These are phyloP conservation scores for Pseudochromis fuscus DNA, from an alignment of 2,797 vertebrate genomes.

Conservation along the genomic window DNA sequence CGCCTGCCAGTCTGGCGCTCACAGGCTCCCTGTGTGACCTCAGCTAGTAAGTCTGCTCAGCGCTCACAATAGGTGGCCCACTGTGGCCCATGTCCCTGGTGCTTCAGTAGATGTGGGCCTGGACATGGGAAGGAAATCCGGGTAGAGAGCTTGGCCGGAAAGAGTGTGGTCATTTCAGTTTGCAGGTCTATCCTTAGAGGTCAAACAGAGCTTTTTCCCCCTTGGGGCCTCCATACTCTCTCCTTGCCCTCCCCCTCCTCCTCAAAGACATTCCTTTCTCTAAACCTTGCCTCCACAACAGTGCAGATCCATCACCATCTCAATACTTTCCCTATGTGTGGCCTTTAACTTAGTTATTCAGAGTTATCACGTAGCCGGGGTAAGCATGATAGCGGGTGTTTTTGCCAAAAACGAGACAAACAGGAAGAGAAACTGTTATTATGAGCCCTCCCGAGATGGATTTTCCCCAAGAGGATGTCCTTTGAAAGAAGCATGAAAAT, in stretches of 20 bases:
- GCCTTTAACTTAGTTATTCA: constrained; percentile 50
- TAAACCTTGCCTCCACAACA: constrained; percentile 58
- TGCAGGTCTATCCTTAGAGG: constrained; percentile 78
- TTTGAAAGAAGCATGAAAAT: constrained; percentile 60
- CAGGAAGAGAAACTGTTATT: constrained; percentile 43
- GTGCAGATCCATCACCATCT: constrained; percentile 60
- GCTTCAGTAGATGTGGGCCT: constrained; percentile 72
- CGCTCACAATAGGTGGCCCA: constrained; percentile 84
- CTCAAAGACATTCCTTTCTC: constrained; percentile 75
- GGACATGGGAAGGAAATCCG: constrained; percentile 86
- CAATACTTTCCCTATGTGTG: constrained; percentile 41
- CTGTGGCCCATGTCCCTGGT: constrained; percentile 70
- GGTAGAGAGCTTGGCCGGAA: constrained; percentile 76
- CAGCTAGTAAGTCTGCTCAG: constrained; percentile 70
- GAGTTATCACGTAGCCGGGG: constrained; percentile 23
- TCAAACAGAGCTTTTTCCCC: constrained; percentile 65
- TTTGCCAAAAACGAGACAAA: constrained; percentile 59
- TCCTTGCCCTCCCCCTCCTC: constrained; percentile 42
- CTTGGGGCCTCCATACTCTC: constrained; percentile 50
- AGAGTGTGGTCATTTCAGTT: constrained; percentile 73
- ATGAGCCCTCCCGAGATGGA: constrained; percentile 42
- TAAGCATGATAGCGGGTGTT: constrained; percentile 33
- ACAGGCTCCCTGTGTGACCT: constrained; percentile 83
- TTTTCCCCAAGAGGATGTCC: constrained; percentile 42
- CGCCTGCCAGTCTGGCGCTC: constrained; percentile 90